phyloP scores from a whole-genome alignment of 1,140 invertebrate species.

The Venturia canescens region DNA sequence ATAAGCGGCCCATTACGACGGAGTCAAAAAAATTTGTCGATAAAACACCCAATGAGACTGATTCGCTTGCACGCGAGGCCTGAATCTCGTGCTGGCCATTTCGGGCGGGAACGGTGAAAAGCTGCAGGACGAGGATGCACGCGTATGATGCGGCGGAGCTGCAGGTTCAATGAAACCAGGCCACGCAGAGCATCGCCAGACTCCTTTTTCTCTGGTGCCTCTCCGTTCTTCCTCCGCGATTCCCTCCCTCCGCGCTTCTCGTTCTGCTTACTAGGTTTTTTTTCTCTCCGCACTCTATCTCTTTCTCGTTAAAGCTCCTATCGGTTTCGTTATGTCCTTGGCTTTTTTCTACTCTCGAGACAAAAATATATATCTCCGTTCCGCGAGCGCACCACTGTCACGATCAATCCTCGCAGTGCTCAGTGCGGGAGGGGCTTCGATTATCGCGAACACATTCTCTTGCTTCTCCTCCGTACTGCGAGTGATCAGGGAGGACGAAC shows the following conservation, averaged over 20 bases:
- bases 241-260: not conserved
- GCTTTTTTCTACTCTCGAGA: not conserved
- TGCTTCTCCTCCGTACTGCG: not conserved
- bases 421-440: not conserved
- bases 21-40: too few relatives aligned
- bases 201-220: not conserved
- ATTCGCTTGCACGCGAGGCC: too few relatives aligned
- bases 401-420: not conserved
- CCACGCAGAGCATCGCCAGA: slow-evolving; percentile 58
- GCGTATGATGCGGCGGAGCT: slow-evolving; percentile 44
- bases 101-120: not conserved
- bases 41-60: too few relatives aligned
- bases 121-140: not conserved
- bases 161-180: slow-evolving; percentile 75
- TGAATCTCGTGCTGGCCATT: too few relatives aligned
- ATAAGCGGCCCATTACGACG: too few relatives aligned
- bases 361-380: not conserved
- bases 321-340: not conserved
- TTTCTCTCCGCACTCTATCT: not conserved
- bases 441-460: not conserved
- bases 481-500: not conserved
- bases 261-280: not conserved
- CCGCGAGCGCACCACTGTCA: not conserved
- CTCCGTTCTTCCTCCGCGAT: not conserved
- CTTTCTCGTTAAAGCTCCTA: not conserved